phyloP scores from a whole-genome alignment of 1,140 invertebrate species.

The Pristionchus pacificus region DNA sequence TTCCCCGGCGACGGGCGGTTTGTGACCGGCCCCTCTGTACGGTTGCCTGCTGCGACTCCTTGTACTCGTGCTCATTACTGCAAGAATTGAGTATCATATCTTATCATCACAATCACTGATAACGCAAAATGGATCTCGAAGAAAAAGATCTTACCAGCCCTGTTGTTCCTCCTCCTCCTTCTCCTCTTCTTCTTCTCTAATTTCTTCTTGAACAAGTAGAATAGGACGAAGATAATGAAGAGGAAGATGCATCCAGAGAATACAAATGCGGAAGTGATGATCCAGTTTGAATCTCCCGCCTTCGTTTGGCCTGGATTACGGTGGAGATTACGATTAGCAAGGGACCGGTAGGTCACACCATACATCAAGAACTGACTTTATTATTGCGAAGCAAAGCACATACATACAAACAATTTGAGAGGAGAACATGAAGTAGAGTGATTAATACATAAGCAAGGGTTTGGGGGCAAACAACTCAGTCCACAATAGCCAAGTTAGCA shows the following conservation, averaged over 20 bases:
- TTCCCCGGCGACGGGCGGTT: too few relatives aligned
- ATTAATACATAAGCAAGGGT: slow-evolving; percentile 18
- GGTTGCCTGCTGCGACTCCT: too few relatives aligned
- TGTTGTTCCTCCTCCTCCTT: slow-evolving; percentile 28
- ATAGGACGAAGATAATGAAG: slow-evolving; percentile 52
- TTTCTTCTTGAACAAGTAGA: slow-evolving; percentile 54
- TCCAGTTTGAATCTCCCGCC: slow-evolving; percentile 43
- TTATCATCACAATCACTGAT: too few relatives aligned
- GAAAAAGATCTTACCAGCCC: slow-evolving; percentile 12
- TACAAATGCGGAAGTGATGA: slow-evolving; percentile 48
- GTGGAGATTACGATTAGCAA: slow-evolving; percentile 1
- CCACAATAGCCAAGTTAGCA: background rate
- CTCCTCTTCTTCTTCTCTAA: slow-evolving; percentile 45
- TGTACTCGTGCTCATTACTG: too few relatives aligned
- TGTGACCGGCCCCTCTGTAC: too few relatives aligned
- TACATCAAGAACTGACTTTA: background rate
- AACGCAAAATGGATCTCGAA: too few relatives aligned
- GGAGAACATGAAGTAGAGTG: background rate
- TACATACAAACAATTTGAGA: background rate
- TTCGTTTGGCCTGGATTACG: slow-evolving; percentile 41
- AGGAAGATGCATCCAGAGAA: slow-evolving; percentile 51
- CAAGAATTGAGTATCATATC: too few relatives aligned
- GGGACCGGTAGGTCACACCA: background rate
- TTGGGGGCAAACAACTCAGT: background rate
- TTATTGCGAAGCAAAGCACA: slow-evolving; percentile 1